Base-by-base conservation (phyloP, 2,888 invertebrate species). In the Trachelus troglodyta region DNA sequence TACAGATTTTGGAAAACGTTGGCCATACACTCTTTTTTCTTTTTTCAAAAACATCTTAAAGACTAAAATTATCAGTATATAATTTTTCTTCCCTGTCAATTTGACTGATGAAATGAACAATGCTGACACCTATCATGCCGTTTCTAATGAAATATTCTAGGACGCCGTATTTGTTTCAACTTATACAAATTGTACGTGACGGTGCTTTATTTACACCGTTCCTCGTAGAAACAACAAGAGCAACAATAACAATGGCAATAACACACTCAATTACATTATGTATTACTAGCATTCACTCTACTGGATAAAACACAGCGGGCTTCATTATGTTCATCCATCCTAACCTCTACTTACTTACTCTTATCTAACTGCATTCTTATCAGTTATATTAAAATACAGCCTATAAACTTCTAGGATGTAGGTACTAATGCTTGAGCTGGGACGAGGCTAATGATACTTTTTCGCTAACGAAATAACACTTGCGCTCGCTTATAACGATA, bases 391-490 rank as follows among this genome's bases (percentile, higher is more conserved):
- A 85, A 84, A 85, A 85, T 84, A 84, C 83, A 83, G 76, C 34
- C 73, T 31, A 15, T 75, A 34, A 69, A 37, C n/a, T 31, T 37
- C 35, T 69, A 81, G 81, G 81, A 82, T 84, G 84, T 87, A 84
- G 75, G 77, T 81, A 79, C 88, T 88, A 88, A 88, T 88, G 85
- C 86, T 88, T 88, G 86, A 84, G 88, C 85, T 82, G 84, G 84
- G 86, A 82, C 81, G 86, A 81, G 76, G 82, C 85, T 69, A 30
- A 69, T 30, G 69, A 40, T 40, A 40, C 40, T 40, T 4, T 40
- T 40, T 40, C 40, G 15, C 40, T 40, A 40, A 40, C 40, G 40
- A 40, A 40, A 40, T 40, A 40, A 40, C 15, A 40, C 40, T 40
- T 40, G 40, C 40, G 15, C 40, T 15, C 40, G 40, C 40, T 15